Base-by-base conservation (phyloP, 37 sponge, comb jelly and placozoan genomes). In the Petrosia ficiformis region DNA sequence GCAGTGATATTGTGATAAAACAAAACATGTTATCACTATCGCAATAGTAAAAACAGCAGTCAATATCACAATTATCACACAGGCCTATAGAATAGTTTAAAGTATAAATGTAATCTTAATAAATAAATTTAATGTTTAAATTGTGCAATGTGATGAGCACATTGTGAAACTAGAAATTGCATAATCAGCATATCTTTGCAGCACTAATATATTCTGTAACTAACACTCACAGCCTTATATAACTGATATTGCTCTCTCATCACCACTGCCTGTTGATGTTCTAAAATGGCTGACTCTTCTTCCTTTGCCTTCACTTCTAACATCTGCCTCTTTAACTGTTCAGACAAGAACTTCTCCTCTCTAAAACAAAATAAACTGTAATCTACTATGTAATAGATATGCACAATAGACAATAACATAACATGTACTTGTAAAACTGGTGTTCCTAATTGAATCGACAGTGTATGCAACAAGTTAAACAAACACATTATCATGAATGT, bases 231-330 rank as follows among this genome's bases (percentile, higher is more conserved):
- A 39, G 79, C 84, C 67, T 68, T 57, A 36, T 90, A 77, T 63
- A 94, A 65, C 35, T 87, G 78, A 28, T 61, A n/a, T 56, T 94
- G 93, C 59, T 94, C 80, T 75, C 76, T 48, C 42, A 83, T 26
- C 22, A 94, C 73, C 11, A 5, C 26, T 26, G 71, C 84, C 36
- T 86, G 83, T 28, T 91, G 56, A 22, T 72, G 72, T 36, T 94
- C 89, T 77, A 91, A 33, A 59, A 57, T 35, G 3, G 81, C 82
- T 31, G 92, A 88, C 89, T 94, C 95, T 39, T 79, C 85, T 40
- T 94, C 92, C 28, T 82, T 83, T 10, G 14, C 42, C 41, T 60
- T 94, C 32, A 94, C 73, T 65, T 91, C 95, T 37, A 43, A 70
- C 81, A 94, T 80, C 71, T 94, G 95, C 34, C 22, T 32, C 65